Base-by-base conservation (phyloP, 2,888 invertebrate genomes). In the Lathronympha strigana region DNA sequence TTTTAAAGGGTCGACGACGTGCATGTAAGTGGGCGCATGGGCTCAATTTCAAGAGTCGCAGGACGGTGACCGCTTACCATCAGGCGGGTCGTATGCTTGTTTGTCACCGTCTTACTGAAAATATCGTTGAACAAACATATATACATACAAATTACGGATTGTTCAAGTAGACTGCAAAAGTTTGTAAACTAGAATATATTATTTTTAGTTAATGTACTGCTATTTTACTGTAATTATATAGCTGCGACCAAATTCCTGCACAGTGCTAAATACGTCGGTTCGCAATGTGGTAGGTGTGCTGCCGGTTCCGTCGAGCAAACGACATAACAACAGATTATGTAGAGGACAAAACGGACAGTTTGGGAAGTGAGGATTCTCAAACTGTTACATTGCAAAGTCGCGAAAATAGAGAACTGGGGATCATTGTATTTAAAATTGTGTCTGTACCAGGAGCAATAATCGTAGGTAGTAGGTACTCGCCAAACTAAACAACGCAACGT, bases 231-330 rank as follows among this genome's bases (percentile, higher is more conserved):
- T 36, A 9, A n/a, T 0, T 21, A 38, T 40, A 11, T 1, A 6
- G 0, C 3, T 54, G 38, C 17, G 54, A 21, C 3, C 15, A 54
- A 15, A 54, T 54, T 54, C 54, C 25, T 54, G 23, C 23, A 40
- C 11, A 54, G 54, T 54, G 38, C 54, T 54, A 54, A 54, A 54
- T 25, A n/a, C 25, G 38, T 36, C 31, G 23, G 25, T 19, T 40
- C 54, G 38, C 38, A 23, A 54, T 38, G 31, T 19, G 6, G 28
- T 55, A 43, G 55, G 40, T 28, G 55, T 55, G 28, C 28, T 17
- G 4, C 28, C 13, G 40, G 2, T 23, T 21, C 23, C 13, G 8
- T 1, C 8, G 13, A 43, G 54, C 15, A 15, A 40, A 54, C 38
- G 6, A 51, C 21, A 13, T 13, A 6, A 43, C 19, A 19, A 8